Base-by-base conservation (phyloP, 2,888 invertebrate species). In the Phorcus lineatus region DNA sequence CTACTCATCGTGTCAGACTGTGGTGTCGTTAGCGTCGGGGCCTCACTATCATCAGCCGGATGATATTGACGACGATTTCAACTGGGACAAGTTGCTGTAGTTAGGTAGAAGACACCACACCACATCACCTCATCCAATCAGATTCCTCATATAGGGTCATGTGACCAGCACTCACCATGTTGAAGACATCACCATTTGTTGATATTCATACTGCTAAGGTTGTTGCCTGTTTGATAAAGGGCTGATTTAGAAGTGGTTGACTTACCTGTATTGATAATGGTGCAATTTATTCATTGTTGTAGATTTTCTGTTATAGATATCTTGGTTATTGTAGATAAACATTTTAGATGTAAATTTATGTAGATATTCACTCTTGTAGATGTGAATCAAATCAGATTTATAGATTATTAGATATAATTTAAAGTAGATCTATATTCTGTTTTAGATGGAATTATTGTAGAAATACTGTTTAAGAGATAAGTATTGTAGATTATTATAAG, bases 11-110 rank as follows among this genome's bases (percentile, higher is more conserved):
- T 67, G 54, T 13, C 74, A 74, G 74, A 79, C 79, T 31, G 80
- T 75, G 6, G 40, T 70, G 16, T 75, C 75, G 47, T 57, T 81
- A 47, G 24, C 77, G 16, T 53, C 77, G 19, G 80, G 79, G 47
- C 82, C 84, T 78, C 78, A 83, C 55, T 84, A 82, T 79, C 82
- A 83, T 36, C 81, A 81, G 75, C 80, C 81, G 52, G 91, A 91
- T 62, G 90, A 91, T 22, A 87, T 90, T 36, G 91, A 91, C 55
- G 91, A 91, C 79, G 91, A 92, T 82, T 91, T 92, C 81, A 91
- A 92, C 86, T 92, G 92, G 92, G 92, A 92, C 83, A 91, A 91
- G 81, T 85, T 92, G 55, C 88, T 92, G 78, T 91, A 87, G 88
- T 81, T 24, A n/a, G n/a, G n/a, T 53, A 9, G 36, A 11, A n/a